These are phyloP conservation scores for Amorpha juglandis DNA, from an alignment of 2,888 invertebrate genomes.

Conservation along the genomic window DNA sequence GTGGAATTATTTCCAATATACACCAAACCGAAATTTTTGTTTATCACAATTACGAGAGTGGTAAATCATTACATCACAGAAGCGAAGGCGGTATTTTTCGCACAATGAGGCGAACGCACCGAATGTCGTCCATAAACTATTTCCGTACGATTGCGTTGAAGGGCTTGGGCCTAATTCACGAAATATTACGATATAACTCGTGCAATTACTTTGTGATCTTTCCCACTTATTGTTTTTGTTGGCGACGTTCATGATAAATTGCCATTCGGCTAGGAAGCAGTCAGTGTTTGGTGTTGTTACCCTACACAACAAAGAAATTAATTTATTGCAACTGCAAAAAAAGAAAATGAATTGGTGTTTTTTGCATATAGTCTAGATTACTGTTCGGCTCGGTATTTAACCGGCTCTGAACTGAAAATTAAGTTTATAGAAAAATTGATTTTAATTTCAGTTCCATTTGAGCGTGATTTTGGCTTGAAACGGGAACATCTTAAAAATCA, in stretches of 20 bases:
- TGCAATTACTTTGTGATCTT: conserved; percentile 22
- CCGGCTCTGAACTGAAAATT: no score
- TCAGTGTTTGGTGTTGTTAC: conserved; percentile 1
- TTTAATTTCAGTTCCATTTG: no score
- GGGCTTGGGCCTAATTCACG: conserved; percentile 27
- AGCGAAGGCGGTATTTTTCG: conserved; percentile 5
- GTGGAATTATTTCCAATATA: background rate
- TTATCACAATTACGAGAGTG: conserved; percentile 17
- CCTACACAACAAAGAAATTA: background rate
- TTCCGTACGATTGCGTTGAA: conserved; percentile 55
- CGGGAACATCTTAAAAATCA: no score
- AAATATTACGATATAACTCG: conserved; percentile 22
- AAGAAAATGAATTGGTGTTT: no score
- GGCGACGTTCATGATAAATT: conserved; percentile 5
- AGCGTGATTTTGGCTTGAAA: no score
- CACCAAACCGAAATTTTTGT: background rate
- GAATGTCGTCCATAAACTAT: conserved; percentile 59
- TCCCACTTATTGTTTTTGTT: conserved; percentile 18
- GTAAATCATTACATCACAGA: conserved; percentile 32
- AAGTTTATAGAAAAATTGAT: no score
- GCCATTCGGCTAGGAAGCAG: background rate
- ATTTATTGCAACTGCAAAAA: no score
- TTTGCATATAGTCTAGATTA: no score
- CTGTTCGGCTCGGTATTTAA: no score
- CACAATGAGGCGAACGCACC: conserved; percentile 54